Evolutionary conservation across 1,140 invertebrate genomes (phyloP), one percentile per base, ranked within the genome.

Genomic region (Manduca sexta): DNA sequence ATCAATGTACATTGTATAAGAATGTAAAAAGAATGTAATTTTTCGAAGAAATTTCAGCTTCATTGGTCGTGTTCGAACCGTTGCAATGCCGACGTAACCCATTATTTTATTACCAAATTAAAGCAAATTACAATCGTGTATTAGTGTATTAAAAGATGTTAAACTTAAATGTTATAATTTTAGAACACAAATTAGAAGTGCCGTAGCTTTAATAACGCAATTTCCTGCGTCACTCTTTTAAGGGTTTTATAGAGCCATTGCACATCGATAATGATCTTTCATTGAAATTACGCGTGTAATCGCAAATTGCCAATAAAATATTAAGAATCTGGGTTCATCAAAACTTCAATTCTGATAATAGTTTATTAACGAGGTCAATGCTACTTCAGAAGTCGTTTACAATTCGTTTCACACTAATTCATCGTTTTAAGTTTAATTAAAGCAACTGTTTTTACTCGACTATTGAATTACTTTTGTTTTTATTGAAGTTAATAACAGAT

Each of bases 241-340:
- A 35, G 33, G 33, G 5, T 12, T 14, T 35, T 35, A 35, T 35
- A 2, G 13, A 35, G 33, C 13, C 33, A 35, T 35, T 14, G 31
- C 33, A 34, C 38, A 29, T 34, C 41, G 29, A 46, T 51, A 45
- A 59, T 31, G 37, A 47, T 52, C 33, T n/a, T 16, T 35, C 18
- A 43, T 38, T 48, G 39, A 52, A 56, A 56, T 64, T 43, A 47
- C 37, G 51, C 51, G 34, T 60, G 56, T 57, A 64, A 57, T 57
- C 57, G 51, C 38, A 60, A 64, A 64, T 55, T 57, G 54, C 13
- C 49, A 39, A 51, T 60, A 60, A 60, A 61, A 61, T 46, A 61
- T 35, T 11, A 56, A 55, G 44, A 48, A 59, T 50, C 48, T 50
- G 37, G 33, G 38, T 39, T n/a, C 30, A 26, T 39, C 21, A 41